A percentile compares a stretch with the other conserved stretches of the same genome.
phyloP scores from a whole-genome alignment of 1,140 invertebrate genomes.

The Acromyrmex heyeri region DNA sequence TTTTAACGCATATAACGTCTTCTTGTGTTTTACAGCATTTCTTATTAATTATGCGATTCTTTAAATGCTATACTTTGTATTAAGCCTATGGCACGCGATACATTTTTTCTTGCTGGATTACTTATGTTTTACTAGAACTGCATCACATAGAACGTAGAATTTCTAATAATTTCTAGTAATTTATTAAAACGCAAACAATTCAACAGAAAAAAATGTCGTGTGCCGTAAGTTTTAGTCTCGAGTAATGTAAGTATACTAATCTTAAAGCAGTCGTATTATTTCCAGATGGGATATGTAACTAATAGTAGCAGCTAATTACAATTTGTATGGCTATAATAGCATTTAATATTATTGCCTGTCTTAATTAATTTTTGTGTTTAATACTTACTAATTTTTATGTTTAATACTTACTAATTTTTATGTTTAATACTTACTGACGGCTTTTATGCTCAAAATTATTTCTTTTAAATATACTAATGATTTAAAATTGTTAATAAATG shows the following conservation, averaged over 20 bases:
- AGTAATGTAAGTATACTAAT: background rate
- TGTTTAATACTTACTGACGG: constrained; percentile 10
- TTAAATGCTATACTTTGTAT: background rate
- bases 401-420: constrained; percentile 8
- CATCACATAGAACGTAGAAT: no score
- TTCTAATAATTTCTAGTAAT: no score
- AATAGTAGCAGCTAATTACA: background rate
- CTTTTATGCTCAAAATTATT: background rate
- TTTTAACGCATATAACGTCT: background rate
- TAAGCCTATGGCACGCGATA: no score
- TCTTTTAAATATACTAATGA: background rate
- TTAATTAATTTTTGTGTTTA: constrained; percentile 2
- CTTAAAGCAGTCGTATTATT: constrained; percentile 5
- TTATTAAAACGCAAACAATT: no score
- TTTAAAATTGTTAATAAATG: constrained; percentile 28
- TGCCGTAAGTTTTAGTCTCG: background rate
- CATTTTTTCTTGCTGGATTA: no score
- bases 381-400: constrained; percentile 5
- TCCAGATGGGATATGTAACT: constrained; percentile 5
- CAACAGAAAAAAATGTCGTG: no score
- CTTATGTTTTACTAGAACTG: no score
- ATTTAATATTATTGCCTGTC: constrained; percentile 25
- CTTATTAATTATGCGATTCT: background rate
- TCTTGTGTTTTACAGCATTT: constrained; percentile 14
- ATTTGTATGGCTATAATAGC: background rate